Evolutionary conservation across 2,113 vertebrate genomes (phyloP).

Genomic region (Nycticryphes semicollaris): DNA sequence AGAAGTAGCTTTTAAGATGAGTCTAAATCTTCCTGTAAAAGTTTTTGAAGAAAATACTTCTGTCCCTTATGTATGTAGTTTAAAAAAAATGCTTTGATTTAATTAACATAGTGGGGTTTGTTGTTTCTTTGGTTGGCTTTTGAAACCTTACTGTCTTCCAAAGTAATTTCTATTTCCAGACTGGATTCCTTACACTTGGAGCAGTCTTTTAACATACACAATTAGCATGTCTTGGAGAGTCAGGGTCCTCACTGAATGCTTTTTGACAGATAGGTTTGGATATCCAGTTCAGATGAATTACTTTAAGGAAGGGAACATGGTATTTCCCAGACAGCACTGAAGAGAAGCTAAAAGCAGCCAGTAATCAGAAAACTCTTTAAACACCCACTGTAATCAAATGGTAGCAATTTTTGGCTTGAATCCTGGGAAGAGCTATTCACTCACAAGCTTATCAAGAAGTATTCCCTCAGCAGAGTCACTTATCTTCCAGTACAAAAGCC

Average conservation of each 20-base stretch:
- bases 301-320: not conserved
- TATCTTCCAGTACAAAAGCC: constrained; percentile 11
- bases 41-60: not conserved
- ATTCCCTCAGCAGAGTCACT: not conserved
- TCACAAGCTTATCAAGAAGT: constrained; percentile 10
- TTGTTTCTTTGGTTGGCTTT: too few relatives aligned
- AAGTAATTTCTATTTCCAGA: not conserved
- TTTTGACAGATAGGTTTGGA: not conserved
- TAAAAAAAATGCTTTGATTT: not conserved
- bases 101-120: not conserved
- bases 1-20: not conserved
- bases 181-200: not conserved
- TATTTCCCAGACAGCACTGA: not conserved
- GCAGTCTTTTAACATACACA: not conserved
- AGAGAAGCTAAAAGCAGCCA: not conserved
- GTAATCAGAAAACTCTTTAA: not conserved
- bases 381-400: not conserved
- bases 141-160: not conserved
- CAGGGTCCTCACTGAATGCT: not conserved
- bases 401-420: not conserved
- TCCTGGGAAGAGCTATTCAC: not conserved
- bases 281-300: not conserved
- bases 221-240: not conserved
- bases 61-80: not conserved
- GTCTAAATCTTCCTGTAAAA: not conserved